phyloP scores from a whole-genome alignment of 1,140 invertebrate species.

The Solen grandis region DNA sequence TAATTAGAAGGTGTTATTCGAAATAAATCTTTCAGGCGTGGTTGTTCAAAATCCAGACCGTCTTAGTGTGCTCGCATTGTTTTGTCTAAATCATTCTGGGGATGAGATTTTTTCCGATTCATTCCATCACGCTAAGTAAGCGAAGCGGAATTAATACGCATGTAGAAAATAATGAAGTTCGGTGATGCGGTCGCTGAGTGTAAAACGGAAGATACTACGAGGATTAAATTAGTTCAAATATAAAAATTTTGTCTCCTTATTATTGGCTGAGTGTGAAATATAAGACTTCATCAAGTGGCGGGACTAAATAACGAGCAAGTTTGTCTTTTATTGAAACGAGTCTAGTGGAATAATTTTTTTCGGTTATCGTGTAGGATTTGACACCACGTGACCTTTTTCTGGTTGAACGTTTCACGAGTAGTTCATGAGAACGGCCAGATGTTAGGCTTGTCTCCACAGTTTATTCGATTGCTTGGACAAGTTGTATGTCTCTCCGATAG shows the following conservation, averaged over 20 bases:
- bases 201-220: constrained; percentile 28
- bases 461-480: too few relatives aligned
- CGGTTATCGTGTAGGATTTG: constrained; percentile 39
- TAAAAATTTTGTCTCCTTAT: background rate
- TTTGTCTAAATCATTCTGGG: too few relatives aligned
- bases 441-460: too few relatives aligned
- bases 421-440: constrained; percentile 38
- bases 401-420: constrained; percentile 28
- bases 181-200: background rate
- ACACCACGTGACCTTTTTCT: constrained; percentile 39
- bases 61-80: too few relatives aligned
- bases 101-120: background rate
- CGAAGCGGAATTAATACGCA: constrained; percentile 29
- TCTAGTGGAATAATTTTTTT: constrained; percentile 30
- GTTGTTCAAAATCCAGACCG: too few relatives aligned
- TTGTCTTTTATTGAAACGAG: constrained; percentile 38
- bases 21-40: too few relatives aligned
- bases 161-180: constrained; percentile 45
- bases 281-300: constrained; percentile 29
- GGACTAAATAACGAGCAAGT: constrained; percentile 38
- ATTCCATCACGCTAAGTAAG: constrained; percentile 6
- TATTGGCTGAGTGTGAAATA: constrained; percentile 23
- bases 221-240: constrained; percentile 35
- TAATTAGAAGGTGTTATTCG: too few relatives aligned
- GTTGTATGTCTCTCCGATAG: too few relatives aligned